phyloP scores from a whole-genome alignment of 2,888 invertebrate species.

The Leucoma salicis region DNA sequence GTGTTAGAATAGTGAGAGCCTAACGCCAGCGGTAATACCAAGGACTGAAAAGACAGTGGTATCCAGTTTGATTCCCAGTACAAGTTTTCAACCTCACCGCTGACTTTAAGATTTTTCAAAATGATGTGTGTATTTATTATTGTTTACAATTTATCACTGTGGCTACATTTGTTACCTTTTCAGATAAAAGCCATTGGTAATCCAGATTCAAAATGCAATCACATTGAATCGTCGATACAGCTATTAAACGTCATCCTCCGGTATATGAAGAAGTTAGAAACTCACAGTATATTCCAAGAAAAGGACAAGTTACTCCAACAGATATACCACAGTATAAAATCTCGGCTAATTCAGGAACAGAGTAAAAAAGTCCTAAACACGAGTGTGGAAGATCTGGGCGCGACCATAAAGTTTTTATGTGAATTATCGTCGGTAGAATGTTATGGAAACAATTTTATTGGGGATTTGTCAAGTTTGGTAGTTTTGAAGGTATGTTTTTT shows the following conservation, averaged over 20 bases:
- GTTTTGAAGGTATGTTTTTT: conserved; percentile 54
- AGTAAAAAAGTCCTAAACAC: conserved; percentile 30
- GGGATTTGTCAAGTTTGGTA: conserved; percentile 51
- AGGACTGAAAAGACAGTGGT: too few relatives aligned
- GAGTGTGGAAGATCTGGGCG: conserved; percentile 53
- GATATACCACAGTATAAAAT: conserved; percentile 59
- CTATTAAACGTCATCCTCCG: conserved; percentile 56
- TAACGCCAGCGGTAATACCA: too few relatives aligned
- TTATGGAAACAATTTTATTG: conserved; percentile 50
- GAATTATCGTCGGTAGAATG: conserved; percentile 59
- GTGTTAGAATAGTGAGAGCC: too few relatives aligned
- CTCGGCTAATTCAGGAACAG: conserved; percentile 41
- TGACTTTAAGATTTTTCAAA: too few relatives aligned
- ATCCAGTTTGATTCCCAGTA: too few relatives aligned
- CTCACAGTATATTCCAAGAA: conserved; percentile 54
- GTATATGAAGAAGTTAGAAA: conserved; percentile 64
- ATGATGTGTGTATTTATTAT: too few relatives aligned
- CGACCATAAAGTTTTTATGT: conserved; percentile 58
- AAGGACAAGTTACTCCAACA: conserved; percentile 55
- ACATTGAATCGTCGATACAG: conserved; percentile 60
- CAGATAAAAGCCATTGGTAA: conserved; percentile 60
- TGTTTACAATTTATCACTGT: too few relatives aligned
- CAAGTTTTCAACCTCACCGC: too few relatives aligned
- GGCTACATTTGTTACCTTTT: too few relatives aligned
- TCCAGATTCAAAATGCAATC: conserved; percentile 48